Evolutionary conservation across 2,113 vertebrate species (phyloP), one percentile per base, ranked within the genome.

Genomic region (Pluvianellus socialis): DNA sequence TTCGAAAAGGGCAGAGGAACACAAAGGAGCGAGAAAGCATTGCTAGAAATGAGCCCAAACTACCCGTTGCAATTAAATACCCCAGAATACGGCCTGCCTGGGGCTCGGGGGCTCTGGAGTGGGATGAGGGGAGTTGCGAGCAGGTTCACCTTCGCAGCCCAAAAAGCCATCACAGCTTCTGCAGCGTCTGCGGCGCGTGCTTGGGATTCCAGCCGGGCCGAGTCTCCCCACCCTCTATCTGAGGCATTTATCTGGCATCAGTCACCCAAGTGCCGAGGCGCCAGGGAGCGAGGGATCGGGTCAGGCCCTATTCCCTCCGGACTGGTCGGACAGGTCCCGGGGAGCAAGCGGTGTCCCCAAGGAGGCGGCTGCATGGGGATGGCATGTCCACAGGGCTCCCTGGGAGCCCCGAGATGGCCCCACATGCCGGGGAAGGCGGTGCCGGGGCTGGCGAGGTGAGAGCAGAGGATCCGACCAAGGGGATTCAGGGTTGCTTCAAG

Each of bases 181-280:
- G 52, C n/a, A n/a, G 63, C 2, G 1, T 52, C 83, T 68, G 66
- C 0, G 0, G 80, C 6, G 55, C 96, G 2, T 95, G 94, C 85
- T 83, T 96, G 94, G 81, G 84, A 97, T 97, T 97, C 95, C 93
- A 88, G 91, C 87, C 0, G 1, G 59, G 74, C 84, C 8, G 23
- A 79, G 67, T 9, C 58, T 96, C 94, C 95, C 89, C 92, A 76
- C 95, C 96, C 94, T 97, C 77, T 86, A 90, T 96, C 94, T 97
- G 84, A 91, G 94, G 89, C 90, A 92, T 95, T 97, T 97, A 96
- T 97, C 96, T 97, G 90, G 87, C 96, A 94, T 90, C 94, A 96
- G 87, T 90, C 96, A 90, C 92, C 93, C 79, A 18, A 93, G 92
- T 52, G 84, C 89, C 0, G 77, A 95, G 97, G 97, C 91, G 95